Conservation (phyloP, 1,140 invertebrate genomes). For the Heliothis subflexa region DNA sequence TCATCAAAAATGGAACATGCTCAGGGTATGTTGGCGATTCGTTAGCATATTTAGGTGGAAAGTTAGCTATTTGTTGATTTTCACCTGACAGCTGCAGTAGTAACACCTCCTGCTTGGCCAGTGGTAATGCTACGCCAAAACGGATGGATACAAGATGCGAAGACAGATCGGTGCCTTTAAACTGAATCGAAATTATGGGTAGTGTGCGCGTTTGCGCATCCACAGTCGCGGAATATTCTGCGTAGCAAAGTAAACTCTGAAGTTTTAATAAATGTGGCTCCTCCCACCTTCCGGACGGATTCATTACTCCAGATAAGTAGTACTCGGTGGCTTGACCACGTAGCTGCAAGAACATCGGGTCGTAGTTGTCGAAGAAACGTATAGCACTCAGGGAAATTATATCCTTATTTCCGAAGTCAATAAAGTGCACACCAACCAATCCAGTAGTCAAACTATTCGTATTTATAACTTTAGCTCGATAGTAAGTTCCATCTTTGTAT, state of each 20-base stretch:
- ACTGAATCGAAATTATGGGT: conserved; percentile 79
- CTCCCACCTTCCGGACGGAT: conserved; percentile 83
- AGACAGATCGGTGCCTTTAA: conserved; percentile 81
- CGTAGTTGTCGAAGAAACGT: conserved; percentile 85
- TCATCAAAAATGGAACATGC: conserved; percentile 80
- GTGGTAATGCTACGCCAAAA: conserved; percentile 67
- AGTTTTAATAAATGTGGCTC: conserved; percentile 82
- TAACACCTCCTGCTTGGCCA: conserved; percentile 73
- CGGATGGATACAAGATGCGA: conserved; percentile 75
- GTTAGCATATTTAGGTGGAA: conserved; percentile 65
- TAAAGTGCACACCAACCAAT: conserved; percentile 88
- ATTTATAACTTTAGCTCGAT: conserved; percentile 87
- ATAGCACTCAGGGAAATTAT: conserved; percentile 86
- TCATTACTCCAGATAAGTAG: conserved; percentile 85
- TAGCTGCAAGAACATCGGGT: conserved; percentile 83
- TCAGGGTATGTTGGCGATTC: conserved; percentile 69
- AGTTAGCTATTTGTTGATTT: conserved; percentile 65
- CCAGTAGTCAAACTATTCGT: conserved; percentile 78
- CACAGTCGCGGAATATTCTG: conserved; percentile 80
- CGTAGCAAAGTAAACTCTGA: conserved; percentile 82
- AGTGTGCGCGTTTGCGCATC: conserved; percentile 72
- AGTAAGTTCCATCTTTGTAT: conserved; percentile 89
- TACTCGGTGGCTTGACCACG: conserved; percentile 87
- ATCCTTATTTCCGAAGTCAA: conserved; percentile 91
- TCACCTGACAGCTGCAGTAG: conserved; percentile 66